phyloP scores from a whole-genome alignment of 2,888 invertebrate genomes.

The Acronicta alni region DNA sequence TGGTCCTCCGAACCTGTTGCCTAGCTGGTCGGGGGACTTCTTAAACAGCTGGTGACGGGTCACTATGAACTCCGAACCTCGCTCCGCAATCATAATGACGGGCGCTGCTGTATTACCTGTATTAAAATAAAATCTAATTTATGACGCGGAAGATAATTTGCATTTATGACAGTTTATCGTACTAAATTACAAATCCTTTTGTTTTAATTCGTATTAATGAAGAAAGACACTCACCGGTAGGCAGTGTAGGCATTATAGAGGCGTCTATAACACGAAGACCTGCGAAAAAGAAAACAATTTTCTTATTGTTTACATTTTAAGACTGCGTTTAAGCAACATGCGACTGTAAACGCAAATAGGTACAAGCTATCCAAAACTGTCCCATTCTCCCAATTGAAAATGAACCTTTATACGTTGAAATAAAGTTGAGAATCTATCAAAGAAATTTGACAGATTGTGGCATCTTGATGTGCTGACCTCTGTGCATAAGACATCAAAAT shows the following conservation, averaged over 20 bases:
- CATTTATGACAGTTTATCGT: too few relatives aligned
- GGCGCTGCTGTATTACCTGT: constrained; percentile 89
- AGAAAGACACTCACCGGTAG: constrained; percentile 71
- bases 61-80: constrained; percentile 86
- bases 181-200: too few relatives aligned
- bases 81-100: constrained; percentile 90
- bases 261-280: constrained; percentile 90
- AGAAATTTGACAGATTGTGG: too few relatives aligned
- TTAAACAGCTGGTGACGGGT: constrained; percentile 80
- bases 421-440: too few relatives aligned
- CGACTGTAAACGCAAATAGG: not conserved
- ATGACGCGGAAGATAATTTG: not conserved
- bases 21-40: constrained; percentile 61
- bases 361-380: not conserved
- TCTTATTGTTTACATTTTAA: too few relatives aligned
- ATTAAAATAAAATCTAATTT: not conserved
- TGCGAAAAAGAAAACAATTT: constrained; percentile 55
- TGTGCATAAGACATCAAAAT: too few relatives aligned
- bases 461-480: too few relatives aligned
- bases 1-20: constrained; percentile 64
- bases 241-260: constrained; percentile 89
- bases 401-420: too few relatives aligned
- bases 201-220: too few relatives aligned
- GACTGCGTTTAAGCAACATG: too few relatives aligned
- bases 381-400: too few relatives aligned